Percentiles rank a stretch among this genome's conserved stretches.
Evolutionary conservation across 1,140 invertebrate genomes (phyloP).

Genomic region (Mamestra configurata): DNA sequence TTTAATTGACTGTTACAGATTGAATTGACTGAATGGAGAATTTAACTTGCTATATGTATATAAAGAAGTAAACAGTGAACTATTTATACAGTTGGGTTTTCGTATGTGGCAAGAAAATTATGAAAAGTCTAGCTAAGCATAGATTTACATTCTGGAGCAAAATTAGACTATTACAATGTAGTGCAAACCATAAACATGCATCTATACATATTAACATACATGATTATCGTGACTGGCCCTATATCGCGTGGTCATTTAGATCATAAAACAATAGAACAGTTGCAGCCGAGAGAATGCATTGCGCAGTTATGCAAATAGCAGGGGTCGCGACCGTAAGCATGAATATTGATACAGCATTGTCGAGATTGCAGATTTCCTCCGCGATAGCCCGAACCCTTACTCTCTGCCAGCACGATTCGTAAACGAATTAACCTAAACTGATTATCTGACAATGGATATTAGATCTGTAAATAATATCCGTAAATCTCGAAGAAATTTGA

Average conservation of each 20-base stretch:
- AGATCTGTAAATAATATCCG: slow-evolving; percentile 58
- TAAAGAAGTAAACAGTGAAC: slow-evolving; percentile 6
- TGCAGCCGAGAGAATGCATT: slow-evolving; percentile 82
- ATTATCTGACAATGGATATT: slow-evolving; percentile 72
- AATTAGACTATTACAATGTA: slow-evolving; percentile 42
- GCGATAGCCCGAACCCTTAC: slow-evolving; percentile 77
- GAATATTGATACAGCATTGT: slow-evolving; percentile 87
- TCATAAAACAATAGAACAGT: slow-evolving; percentile 87
- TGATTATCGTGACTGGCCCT: slow-evolving; percentile 82
- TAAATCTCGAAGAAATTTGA: slow-evolving; percentile 54
- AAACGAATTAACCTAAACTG: slow-evolving; percentile 81
- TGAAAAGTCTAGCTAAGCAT: background rate
- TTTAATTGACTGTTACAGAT: slow-evolving; percentile 52
- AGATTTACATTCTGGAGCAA: slow-evolving; percentile 21
- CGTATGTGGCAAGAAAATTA: background rate
- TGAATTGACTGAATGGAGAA: slow-evolving; percentile 44
- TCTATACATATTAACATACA: slow-evolving; percentile 54
- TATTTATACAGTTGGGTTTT: background rate
- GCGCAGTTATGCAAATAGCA: slow-evolving; percentile 85
- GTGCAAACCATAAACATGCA: slow-evolving; percentile 49
- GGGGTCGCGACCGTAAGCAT: slow-evolving; percentile 84
- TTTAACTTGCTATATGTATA: background rate
- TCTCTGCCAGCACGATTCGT: slow-evolving; percentile 82
- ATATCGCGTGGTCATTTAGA: slow-evolving; percentile 86
- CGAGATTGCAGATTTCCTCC: slow-evolving; percentile 82